Conservation (phyloP, 2,113 vertebrate species). For the Verasper variegatus region DNA sequence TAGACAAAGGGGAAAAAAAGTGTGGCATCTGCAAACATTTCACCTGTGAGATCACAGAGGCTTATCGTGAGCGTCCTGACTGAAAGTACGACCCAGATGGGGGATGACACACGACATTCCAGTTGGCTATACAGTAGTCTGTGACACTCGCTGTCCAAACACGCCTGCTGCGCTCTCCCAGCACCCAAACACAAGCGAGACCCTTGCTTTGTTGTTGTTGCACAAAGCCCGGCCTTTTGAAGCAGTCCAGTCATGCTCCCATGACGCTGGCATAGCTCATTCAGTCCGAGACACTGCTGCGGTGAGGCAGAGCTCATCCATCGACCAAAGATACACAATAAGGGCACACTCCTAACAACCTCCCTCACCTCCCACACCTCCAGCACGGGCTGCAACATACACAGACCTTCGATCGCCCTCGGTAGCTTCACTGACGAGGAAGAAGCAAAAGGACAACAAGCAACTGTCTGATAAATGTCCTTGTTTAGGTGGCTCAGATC, state of each 20-base stretch:
- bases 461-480: too few relatives aligned
- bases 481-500: background rate
- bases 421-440: background rate
- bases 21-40: background rate
- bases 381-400: background rate
- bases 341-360: slow-evolving; percentile 13
- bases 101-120: slow-evolving; percentile 68
- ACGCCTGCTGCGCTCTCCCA: slow-evolving; percentile 50
- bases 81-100: slow-evolving; percentile 12
- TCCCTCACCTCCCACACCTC: background rate
- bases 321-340: slow-evolving; percentile 18
- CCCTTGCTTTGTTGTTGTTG: slow-evolving; percentile 72
- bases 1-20: background rate
- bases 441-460: background rate
- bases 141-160: slow-evolving; percentile 64
- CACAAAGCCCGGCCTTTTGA: slow-evolving; percentile 75
- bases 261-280: slow-evolving; percentile 56
- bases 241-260: slow-evolving; percentile 65
- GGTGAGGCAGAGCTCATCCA: background rate
- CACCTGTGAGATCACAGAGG: slow-evolving; percentile 14
- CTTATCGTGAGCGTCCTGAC: background rate
- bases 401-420: background rate
- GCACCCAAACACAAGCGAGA: slow-evolving; percentile 68
- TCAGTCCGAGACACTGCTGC: slow-evolving; percentile 35
- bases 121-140: slow-evolving; percentile 52